phyloP scores from a whole-genome alignment of 2,113 vertebrate species.

The Colistium nudipinnis region DNA sequence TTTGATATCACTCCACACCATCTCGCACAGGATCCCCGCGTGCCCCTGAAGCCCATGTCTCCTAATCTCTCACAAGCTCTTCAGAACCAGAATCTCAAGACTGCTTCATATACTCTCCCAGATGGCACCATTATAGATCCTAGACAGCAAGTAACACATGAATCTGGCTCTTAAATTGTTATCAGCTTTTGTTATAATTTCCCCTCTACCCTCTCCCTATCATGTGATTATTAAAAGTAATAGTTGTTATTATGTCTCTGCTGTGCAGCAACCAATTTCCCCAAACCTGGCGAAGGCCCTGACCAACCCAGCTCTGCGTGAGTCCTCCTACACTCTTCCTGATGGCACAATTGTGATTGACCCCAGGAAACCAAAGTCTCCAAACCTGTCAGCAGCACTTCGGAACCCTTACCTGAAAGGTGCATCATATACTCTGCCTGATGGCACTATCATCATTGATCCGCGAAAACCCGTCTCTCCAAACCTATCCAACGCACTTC shows the following conservation, averaged over 20 bases:
- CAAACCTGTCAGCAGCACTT: constrained; percentile 75
- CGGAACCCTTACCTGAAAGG: constrained; percentile 76
- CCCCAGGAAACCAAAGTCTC: constrained; percentile 58
- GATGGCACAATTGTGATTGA: constrained; percentile 77
- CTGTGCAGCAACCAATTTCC: constrained; percentile 66
- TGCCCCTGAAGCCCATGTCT: constrained; percentile 63
- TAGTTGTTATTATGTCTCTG: constrained; percentile 1
- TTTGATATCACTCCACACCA: neutral
- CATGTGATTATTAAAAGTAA: neutral
- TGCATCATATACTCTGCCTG: constrained; percentile 79
- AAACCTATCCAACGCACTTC: constrained; percentile 70
- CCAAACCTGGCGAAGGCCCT: constrained; percentile 71
- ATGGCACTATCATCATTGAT: constrained; percentile 80
- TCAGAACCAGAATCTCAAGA: constrained; percentile 71
- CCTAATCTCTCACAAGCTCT: constrained; percentile 78
- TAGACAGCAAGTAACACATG: constrained; percentile 65
- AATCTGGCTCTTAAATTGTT: neutral
- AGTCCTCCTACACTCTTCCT: constrained; percentile 71
- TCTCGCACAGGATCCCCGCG: constrained; percentile 61
- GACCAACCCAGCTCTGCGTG: constrained; percentile 65
- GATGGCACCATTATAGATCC: constrained; percentile 74
- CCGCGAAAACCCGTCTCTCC: constrained; percentile 75
- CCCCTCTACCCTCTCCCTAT: neutral
- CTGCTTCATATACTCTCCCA: constrained; percentile 78
- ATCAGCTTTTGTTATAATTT: neutral